A percentile compares a stretch with the other conserved stretches of the same genome.
phyloP scores from a whole-genome alignment of 2,113 vertebrate species.

The Blennius ocellaris region DNA sequence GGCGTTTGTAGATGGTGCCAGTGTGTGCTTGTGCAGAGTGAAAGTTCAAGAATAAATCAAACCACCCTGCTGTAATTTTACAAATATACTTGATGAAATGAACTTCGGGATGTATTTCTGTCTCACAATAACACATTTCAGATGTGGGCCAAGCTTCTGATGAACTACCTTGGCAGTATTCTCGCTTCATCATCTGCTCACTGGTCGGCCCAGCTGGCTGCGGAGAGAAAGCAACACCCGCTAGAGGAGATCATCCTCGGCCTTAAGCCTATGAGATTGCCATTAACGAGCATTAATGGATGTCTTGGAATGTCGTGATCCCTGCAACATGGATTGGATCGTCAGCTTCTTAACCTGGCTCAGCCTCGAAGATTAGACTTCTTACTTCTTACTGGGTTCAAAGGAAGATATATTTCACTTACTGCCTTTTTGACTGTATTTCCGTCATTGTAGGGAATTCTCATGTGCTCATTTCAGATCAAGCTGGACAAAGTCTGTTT shows the following conservation, averaged over 20 bases:
- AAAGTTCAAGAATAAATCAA: constrained; percentile 46
- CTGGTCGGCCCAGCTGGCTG: constrained; percentile 47
- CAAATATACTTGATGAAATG: constrained; percentile 58
- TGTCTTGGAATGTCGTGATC: constrained; percentile 62
- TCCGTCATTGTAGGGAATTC: background rate
- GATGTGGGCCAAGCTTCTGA: constrained; percentile 38
- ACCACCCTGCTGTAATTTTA: constrained; percentile 25
- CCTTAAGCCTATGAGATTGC: constrained; percentile 60
- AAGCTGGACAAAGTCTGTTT: background rate
- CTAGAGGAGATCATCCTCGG: constrained; percentile 51
- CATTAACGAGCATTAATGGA: constrained; percentile 72
- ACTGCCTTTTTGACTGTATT: constrained; percentile 25
- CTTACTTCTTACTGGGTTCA: constrained; percentile 48
- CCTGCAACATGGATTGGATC: constrained; percentile 52
- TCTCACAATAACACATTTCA: constrained; percentile 57
- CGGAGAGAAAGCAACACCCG: constrained; percentile 33
- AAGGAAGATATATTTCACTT: constrained; percentile 38
- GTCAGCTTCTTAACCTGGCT: constrained; percentile 53
- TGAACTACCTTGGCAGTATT: constrained; percentile 51
- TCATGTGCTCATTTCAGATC: background rate
- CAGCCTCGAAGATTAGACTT: constrained; percentile 52
- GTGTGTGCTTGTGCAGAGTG: constrained; percentile 18
- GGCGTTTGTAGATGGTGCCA: constrained; percentile 8
- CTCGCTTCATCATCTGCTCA: constrained; percentile 62
- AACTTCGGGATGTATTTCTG: constrained; percentile 51